Evolutionary conservation across 2,888 invertebrate genomes (phyloP).

Genomic region (Ligdia adustata): DNA sequence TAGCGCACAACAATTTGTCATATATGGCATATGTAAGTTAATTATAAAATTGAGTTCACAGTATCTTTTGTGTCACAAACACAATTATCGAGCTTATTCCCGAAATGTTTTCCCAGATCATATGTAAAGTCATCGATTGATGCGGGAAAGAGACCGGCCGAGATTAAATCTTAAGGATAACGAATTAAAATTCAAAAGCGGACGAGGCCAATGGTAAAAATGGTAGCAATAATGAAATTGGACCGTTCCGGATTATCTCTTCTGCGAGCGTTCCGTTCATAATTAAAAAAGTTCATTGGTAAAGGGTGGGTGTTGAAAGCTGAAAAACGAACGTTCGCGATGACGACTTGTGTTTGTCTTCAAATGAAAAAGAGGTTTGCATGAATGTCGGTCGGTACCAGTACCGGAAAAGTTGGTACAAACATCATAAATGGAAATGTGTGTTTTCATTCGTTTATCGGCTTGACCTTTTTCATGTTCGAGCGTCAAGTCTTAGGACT

Average conservation of each 20-base stretch:
- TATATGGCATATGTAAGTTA: too few species aligned
- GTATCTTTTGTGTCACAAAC: too few species aligned
- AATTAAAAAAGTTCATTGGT: conserved; percentile 42
- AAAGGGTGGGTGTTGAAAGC: conserved; percentile 29
- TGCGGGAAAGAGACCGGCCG: neutral
- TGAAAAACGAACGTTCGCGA: conserved; percentile 38
- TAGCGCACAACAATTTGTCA: too few species aligned
- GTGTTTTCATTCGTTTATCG: too few species aligned
- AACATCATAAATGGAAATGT: too few species aligned
- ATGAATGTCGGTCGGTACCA: too few species aligned
- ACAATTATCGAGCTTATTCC: neutral
- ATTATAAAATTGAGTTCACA: too few species aligned
- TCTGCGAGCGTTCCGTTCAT: conserved; percentile 34
- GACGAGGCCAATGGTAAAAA: conserved; percentile 24
- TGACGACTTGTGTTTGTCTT: conserved; percentile 38
- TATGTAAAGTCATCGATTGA: neutral
- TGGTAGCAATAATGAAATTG: conserved; percentile 39
- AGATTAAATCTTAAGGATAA: conserved; percentile 14
- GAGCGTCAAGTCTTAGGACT: too few species aligned
- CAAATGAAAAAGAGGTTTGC: neutral
- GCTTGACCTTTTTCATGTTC: too few species aligned
- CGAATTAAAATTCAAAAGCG: conserved; percentile 16
- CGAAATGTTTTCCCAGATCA: conserved; percentile 7
- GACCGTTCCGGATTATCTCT: conserved; percentile 39
- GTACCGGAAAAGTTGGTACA: too few species aligned